Conservation (phyloP, 1,140 invertebrate species). For the Zaprionus camerounensis region DNA sequence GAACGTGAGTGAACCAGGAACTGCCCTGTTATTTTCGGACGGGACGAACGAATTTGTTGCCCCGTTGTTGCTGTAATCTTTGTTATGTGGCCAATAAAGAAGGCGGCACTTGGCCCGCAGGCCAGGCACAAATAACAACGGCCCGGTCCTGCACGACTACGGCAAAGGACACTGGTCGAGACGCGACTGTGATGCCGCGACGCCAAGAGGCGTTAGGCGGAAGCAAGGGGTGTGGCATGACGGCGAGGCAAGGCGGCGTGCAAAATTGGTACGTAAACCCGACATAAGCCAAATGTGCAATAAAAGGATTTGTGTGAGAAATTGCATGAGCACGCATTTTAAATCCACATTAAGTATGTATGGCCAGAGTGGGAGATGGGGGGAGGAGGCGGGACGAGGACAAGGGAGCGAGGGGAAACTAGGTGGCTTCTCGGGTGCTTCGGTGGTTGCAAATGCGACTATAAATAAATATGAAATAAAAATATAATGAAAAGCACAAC, state of each 20-base stretch:
- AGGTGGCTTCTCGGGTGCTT: slow-evolving; percentile 1
- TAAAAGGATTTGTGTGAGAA: slow-evolving; percentile 81
- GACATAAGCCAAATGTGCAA: slow-evolving; percentile 78
- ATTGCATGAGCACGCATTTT: slow-evolving; percentile 78
- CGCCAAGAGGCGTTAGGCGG: not conserved
- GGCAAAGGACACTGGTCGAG: slow-evolving; percentile 42
- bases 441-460: slow-evolving; percentile 14
- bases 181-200: slow-evolving; percentile 36
- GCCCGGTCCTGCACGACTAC: not conserved
- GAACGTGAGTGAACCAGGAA: slow-evolving; percentile 25
- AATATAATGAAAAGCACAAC: slow-evolving; percentile 45
- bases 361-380: slow-evolving; percentile 38
- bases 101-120: slow-evolving; percentile 61
- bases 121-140: slow-evolving; percentile 35
- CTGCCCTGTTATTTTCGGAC: slow-evolving; percentile 14
- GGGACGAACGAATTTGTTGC: slow-evolving; percentile 49
- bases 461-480: slow-evolving; percentile 69
- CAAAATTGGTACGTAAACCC: slow-evolving; percentile 70
- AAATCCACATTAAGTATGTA: slow-evolving; percentile 77
- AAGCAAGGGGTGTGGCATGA: not conserved
- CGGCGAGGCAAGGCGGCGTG: slow-evolving; percentile 31
- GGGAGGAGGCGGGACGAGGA: not conserved
- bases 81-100: slow-evolving; percentile 80
- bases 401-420: not conserved
- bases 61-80: slow-evolving; percentile 65